Base-by-base conservation (phyloP, 1,140 invertebrate species). In the Anastatus disparis region DNA sequence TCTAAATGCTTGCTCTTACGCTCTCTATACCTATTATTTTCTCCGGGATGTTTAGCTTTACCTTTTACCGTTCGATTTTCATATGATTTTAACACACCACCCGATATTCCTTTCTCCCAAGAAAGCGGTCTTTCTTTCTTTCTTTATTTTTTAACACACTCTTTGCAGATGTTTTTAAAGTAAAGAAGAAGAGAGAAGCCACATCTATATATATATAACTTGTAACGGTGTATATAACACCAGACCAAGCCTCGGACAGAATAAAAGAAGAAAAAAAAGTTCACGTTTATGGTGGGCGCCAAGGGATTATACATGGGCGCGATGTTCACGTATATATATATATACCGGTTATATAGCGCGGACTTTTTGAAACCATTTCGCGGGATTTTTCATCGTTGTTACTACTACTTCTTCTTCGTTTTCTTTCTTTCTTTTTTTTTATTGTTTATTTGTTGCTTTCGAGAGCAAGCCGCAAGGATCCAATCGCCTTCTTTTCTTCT, bases 331-430 rank as follows among this genome's bases (percentile, higher is more conserved):
- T 62, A 44, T 22, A 48, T 31, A 40, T 29, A 42, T 31, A 8
- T 38, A 50, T 29, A 52, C 50, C 63, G 63, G 48, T 55, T 65
- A 65, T 66, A 40, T 44, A 38, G 46, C 35, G 53, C 65, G 40
- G 59, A 42, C 58, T 67, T 50, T 63, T n/a, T n/a, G n/a, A n/a
- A n/a, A n/a, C n/a, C 44, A 22, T 63, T 61, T 63, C 53, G 40
- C 65, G 27, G 7, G 64, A 66, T 66, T 66, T 66, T 66, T 66
- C 52, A 40, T 46, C 56, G 53, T 65, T 55, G n/a, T n/a, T n/a
- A n/a, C n/a, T n/a, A n/a, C n/a, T n/a, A n/a, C n/a, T 31, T 55
- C 27, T 55, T 35, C 29, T 55, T 31, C 52, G 12, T n/a, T 58
- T 27, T 50, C 46, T 50, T 20, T 50, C 42, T n/a, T 15, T 17